phyloP scores from a whole-genome alignment of 92 coral and sea anemone genomes.

The Hydrozoanthus gracilis region DNA sequence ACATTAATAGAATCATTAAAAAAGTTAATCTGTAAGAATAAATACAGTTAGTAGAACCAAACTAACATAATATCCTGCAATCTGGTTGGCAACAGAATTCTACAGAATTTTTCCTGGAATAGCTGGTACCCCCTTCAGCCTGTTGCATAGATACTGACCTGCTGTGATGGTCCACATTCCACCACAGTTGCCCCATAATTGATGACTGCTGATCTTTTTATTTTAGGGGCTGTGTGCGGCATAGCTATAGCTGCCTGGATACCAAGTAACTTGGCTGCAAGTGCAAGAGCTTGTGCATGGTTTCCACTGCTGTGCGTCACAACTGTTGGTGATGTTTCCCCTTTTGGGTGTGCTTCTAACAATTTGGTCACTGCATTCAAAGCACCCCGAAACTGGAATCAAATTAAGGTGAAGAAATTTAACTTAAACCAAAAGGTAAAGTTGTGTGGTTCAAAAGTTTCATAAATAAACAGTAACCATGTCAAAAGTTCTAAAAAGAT shows the following conservation, averaged over 20 bases:
- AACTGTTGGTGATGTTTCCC: conserved; percentile 65
- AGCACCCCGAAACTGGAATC: conserved; percentile 90
- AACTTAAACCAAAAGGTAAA: no score
- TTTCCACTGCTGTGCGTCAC: conserved; percentile 99
- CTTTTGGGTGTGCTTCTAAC: conserved; percentile 58
- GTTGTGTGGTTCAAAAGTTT: no score
- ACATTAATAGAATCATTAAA: no score
- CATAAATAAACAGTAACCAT: no score
- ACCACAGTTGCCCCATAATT: conserved; percentile 92
- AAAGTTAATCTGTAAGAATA: no score
- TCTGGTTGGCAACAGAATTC: no score
- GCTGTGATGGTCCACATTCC: conserved; percentile 87
- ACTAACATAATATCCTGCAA: no score
- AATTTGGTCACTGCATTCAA: conserved; percentile 90
- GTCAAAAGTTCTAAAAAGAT: no score
- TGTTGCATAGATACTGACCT: conserved; percentile 56
- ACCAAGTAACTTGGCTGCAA: conserved; percentile 83
- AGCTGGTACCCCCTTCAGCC: no score
- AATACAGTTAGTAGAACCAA: no score
- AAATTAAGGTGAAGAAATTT: background rate
- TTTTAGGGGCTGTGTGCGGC: conserved; percentile 88
- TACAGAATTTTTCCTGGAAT: no score
- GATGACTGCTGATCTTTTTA: conserved; percentile 89
- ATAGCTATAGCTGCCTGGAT: conserved; percentile 90
- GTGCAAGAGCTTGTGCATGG: conserved; percentile 95